Evolutionary conservation across 1,140 invertebrate genomes (phyloP).

Genomic region (Dendrolimus kikuchii): DNA sequence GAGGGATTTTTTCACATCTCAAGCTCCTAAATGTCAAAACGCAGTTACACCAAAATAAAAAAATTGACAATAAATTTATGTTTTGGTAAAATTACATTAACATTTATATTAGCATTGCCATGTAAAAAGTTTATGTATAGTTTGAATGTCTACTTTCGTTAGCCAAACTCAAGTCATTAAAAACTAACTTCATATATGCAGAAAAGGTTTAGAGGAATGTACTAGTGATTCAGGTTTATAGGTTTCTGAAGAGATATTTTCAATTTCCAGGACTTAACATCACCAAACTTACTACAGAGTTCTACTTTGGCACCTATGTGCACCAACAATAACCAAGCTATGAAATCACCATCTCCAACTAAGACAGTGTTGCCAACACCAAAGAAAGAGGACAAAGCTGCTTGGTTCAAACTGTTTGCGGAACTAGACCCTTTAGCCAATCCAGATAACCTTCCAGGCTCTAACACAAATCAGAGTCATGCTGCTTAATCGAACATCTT

Average conservation of each 20-base stretch:
- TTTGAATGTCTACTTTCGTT: too few relatives aligned
- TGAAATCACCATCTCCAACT: constrained; percentile 15
- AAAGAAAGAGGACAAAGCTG: constrained; percentile 69
- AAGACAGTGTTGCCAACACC: constrained; percentile 19
- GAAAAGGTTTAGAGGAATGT: too few relatives aligned
- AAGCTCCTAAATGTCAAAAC: too few relatives aligned
- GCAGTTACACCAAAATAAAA: too few relatives aligned
- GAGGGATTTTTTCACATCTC: too few relatives aligned
- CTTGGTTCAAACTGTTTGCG: constrained; percentile 94
- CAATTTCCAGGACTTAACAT: constrained; percentile 32
- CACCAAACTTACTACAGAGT: constrained; percentile 28
- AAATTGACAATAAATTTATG: too few relatives aligned
- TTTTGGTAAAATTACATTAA: too few relatives aligned
- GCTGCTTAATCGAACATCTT: constrained; percentile 35
- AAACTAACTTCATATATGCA: too few relatives aligned
- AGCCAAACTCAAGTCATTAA: too few relatives aligned
- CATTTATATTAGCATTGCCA: too few relatives aligned
- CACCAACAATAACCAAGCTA: constrained; percentile 20
- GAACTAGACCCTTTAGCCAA: constrained; percentile 94
- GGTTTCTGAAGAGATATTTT: neutral
- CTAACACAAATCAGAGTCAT: constrained; percentile 62
- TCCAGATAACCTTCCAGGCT: constrained; percentile 68
- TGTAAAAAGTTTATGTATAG: too few relatives aligned
- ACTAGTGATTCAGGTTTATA: neutral
- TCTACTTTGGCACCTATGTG: constrained; percentile 25